A percentile compares a stretch with the other conserved stretches of the same genome.
phyloP scores from a whole-genome alignment of 2,797 vertebrate species.

The Natrix natrix region DNA sequence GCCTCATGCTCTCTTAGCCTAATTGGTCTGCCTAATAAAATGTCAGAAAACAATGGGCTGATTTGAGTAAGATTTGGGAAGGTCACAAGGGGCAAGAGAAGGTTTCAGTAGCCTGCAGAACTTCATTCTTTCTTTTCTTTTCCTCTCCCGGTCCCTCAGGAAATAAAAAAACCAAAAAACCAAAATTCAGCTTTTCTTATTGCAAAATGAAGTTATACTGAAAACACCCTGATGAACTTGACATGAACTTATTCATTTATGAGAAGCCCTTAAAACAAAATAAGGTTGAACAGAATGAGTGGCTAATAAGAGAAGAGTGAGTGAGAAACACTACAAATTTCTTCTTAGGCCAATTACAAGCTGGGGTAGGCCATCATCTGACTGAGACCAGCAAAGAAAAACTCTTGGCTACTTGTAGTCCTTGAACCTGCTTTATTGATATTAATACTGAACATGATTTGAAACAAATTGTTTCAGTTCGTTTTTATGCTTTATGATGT shows the following conservation, averaged over 20 bases:
- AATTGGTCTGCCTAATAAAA: neutral
- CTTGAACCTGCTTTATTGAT: neutral
- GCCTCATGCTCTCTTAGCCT: neutral
- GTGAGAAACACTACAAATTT: neutral
- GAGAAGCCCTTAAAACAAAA: neutral
- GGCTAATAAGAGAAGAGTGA: neutral
- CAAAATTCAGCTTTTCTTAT: neutral
- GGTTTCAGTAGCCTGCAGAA: neutral
- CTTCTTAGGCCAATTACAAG: neutral
- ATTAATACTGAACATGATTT: neutral
- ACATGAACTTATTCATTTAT: neutral
- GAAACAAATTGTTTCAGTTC: neutral
- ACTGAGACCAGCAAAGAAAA: neutral
- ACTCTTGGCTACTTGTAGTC: neutral
- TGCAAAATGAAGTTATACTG: neutral
- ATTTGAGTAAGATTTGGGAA: neutral
- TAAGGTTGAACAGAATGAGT: neutral
- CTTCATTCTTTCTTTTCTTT: neutral
- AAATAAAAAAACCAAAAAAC: neutral
- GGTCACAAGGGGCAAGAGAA: neutral
- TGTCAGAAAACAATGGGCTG: neutral
- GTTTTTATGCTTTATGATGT: neutral
- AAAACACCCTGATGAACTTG: neutral
- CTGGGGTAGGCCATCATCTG: neutral
- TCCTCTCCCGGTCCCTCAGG: neutral